These are phyloP conservation scores for Mimachlamys varia DNA, from an alignment of 2,888 invertebrate species.

Conservation along the genomic window DNA sequence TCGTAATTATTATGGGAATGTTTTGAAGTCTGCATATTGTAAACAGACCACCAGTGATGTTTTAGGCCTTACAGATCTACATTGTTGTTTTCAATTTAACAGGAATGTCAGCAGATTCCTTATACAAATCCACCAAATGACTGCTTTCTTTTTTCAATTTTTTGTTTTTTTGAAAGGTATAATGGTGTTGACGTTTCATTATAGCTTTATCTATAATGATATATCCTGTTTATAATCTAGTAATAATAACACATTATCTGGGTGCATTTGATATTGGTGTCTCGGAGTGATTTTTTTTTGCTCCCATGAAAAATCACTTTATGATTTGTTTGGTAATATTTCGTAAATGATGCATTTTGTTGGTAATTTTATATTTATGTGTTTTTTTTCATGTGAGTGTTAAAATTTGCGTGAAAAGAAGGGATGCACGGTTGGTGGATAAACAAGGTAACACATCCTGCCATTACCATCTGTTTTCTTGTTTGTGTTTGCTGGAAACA, in stretches of 20 bases:
- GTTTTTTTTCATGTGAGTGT: constrained; percentile 10
- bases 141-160: neutral
- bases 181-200: neutral
- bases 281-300: neutral
- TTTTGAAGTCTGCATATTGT: neutral
- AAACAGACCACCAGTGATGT: constrained; percentile 3
- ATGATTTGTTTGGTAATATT: neutral
- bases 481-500: constrained; percentile 7
- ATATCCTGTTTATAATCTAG: neutral
- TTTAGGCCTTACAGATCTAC: neutral
- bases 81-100: too few relatives aligned
- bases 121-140: neutral
- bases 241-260: neutral
- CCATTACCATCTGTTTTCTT: neutral
- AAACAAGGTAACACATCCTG: neutral
- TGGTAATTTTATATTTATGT: neutral
- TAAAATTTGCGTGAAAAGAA: constrained; percentile 15
- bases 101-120: too few relatives aligned
- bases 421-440: constrained; percentile 21
- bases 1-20: neutral
- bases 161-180: neutral
- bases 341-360: neutral
- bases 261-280: neutral
- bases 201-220: neutral
- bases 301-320: neutral